phyloP scores from a whole-genome alignment of 2,113 vertebrate species.

The Brachyhypopomus occidentalis region DNA sequence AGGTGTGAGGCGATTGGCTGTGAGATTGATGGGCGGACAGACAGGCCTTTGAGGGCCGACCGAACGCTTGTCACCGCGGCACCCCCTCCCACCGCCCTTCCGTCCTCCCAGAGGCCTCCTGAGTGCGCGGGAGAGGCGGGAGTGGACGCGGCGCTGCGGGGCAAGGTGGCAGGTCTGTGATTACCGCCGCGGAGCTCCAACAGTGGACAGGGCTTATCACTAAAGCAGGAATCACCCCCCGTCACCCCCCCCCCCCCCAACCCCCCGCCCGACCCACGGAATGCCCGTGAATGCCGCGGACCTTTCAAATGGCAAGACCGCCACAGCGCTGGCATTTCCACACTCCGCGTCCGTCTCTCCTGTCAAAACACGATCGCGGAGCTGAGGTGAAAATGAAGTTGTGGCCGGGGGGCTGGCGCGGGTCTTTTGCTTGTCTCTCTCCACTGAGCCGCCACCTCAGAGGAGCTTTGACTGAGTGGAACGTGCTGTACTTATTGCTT shows the following conservation, averaged over 20 bases:
- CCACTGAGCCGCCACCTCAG: neutral
- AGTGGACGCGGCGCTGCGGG: conserved; percentile 32
- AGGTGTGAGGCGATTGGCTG: conserved; percentile 66
- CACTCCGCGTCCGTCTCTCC: conserved; percentile 30
- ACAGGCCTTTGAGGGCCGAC: conserved; percentile 50
- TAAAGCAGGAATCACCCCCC: conserved; percentile 52
- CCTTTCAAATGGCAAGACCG: conserved; percentile 15
- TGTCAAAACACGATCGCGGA: conserved; percentile 41
- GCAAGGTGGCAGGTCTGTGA: conserved; percentile 64
- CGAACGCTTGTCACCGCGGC: conserved; percentile 42
- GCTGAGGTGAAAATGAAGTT: conserved; percentile 28
- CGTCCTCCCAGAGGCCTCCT: conserved; percentile 46
- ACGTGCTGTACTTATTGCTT: neutral
- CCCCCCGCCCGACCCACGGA: conserved; percentile 40
- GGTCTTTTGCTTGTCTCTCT: conserved; percentile 11
- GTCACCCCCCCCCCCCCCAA: too few species aligned
- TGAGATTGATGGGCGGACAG: conserved; percentile 67
- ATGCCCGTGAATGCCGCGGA: conserved; percentile 9
- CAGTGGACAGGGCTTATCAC: conserved; percentile 38
- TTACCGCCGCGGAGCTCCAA: conserved; percentile 55
- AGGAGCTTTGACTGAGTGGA: neutral
- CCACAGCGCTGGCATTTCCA: conserved; percentile 40
- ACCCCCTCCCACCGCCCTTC: conserved; percentile 51
- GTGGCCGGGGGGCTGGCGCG: conserved; percentile 19
- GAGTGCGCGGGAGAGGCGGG: conserved; percentile 1